Evolutionary conservation across 2,888 invertebrate genomes (phyloP).

Genomic region (Drosophila austrosaltans): DNA sequence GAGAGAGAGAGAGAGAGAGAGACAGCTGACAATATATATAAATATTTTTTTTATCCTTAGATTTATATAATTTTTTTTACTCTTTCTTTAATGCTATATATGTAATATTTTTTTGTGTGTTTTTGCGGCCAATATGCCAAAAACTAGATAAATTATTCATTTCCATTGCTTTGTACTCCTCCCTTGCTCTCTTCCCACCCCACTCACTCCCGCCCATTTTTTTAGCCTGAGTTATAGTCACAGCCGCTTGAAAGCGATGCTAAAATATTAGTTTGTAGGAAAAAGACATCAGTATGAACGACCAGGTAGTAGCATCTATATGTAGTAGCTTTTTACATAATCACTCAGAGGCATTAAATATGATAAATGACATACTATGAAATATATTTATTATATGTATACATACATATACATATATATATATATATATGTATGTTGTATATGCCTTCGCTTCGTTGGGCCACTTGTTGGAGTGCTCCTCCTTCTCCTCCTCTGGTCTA

Average conservation of each 20-base stretch:
- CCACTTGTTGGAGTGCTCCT: slow-evolving; percentile 9
- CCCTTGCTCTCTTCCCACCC: slow-evolving; percentile 25
- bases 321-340: slow-evolving; percentile 57
- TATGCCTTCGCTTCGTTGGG: background rate
- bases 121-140: slow-evolving; percentile 41
- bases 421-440: background rate
- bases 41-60: background rate
- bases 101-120: background rate
- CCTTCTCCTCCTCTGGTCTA: background rate
- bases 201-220: slow-evolving; percentile 35
- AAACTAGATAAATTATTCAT: slow-evolving; percentile 18
- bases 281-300: slow-evolving; percentile 9
- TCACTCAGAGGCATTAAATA: slow-evolving; percentile 71
- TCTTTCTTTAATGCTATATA: too few species aligned
- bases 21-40: background rate
- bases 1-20: too few species aligned
- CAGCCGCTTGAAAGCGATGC: slow-evolving; percentile 50
- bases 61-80: background rate
- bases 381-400: slow-evolving; percentile 8
- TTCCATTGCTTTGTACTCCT: slow-evolving; percentile 29
- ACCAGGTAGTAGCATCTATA: slow-evolving; percentile 31
- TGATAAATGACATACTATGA: slow-evolving; percentile 59
- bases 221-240: slow-evolving; percentile 51
- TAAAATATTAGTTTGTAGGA: slow-evolving; percentile 60
- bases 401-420: background rate